Evolutionary conservation across 2,888 invertebrate species (phyloP).

Genomic region (Eupithecia pulchellata): DNA sequence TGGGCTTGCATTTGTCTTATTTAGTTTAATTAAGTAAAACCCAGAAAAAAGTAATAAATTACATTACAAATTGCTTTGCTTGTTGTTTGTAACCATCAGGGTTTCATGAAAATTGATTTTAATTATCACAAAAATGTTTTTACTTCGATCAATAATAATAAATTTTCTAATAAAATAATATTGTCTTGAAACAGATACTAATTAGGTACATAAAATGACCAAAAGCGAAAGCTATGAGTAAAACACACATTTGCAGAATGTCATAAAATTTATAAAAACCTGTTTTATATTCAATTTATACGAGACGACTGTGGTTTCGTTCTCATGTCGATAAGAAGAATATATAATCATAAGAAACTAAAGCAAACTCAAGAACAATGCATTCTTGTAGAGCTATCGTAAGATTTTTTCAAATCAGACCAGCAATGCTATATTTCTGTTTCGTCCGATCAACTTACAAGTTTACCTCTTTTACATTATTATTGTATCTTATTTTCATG

Average conservation of each 20-base stretch:
- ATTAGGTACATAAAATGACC: neutral
- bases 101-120: neutral
- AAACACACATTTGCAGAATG: neutral
- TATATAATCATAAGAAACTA: too few relatives aligned
- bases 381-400: too few relatives aligned
- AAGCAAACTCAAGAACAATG: too few relatives aligned
- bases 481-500: too few relatives aligned
- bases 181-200: too few relatives aligned
- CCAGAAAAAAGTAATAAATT: neutral
- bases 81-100: neutral
- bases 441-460: too few relatives aligned
- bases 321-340: neutral
- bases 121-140: neutral
- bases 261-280: neutral
- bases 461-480: too few relatives aligned
- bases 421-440: too few relatives aligned
- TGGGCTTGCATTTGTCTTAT: neutral
- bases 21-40: neutral
- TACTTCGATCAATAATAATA: neutral
- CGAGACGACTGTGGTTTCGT: neutral
- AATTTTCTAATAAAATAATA: neutral
- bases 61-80: neutral
- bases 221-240: neutral
- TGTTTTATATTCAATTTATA: slow-evolving; percentile 1
- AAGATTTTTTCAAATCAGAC: too few relatives aligned